These are phyloP conservation scores for Scrobipalpa costella DNA, from an alignment of 2,888 invertebrate genomes.

Conservation along the genomic window DNA sequence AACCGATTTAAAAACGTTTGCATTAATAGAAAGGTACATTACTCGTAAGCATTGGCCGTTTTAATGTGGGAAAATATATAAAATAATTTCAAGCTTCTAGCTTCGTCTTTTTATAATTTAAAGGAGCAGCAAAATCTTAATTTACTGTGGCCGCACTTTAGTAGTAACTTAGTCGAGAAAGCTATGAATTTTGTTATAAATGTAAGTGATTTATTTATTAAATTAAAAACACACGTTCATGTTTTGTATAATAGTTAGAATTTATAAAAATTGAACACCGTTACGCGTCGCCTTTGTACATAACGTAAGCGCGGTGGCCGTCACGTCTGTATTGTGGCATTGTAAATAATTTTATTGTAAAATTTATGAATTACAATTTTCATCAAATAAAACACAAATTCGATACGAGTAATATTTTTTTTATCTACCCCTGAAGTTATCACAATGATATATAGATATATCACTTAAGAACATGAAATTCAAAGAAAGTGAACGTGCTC, in stretches of 20 bases:
- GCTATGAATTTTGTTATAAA: not conserved
- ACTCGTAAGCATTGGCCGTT: too few species aligned
- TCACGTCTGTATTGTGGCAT: conserved; percentile 63
- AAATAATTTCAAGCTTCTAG: not conserved
- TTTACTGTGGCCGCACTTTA: not conserved
- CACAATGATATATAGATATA: too few species aligned
- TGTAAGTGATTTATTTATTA: conserved; percentile 26
- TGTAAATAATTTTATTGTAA: conserved; percentile 80
- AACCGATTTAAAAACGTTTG: too few species aligned
- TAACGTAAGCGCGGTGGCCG: conserved; percentile 58
- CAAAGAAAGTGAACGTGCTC: too few species aligned
- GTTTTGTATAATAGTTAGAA: conserved; percentile 34
- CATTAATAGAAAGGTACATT: too few species aligned
- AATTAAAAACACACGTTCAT: conserved; percentile 33
- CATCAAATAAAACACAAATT: conserved; percentile 76
- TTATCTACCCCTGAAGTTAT: not conserved
- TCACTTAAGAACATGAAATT: too few species aligned
- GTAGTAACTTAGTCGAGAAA: not conserved
- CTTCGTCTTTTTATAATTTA: not conserved
- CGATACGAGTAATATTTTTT: conserved; percentile 38
- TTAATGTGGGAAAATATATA: too few species aligned
- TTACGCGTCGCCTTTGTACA: conserved; percentile 65
- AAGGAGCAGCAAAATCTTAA: not conserved
- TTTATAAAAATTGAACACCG: conserved; percentile 38
- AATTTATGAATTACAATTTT: conserved; percentile 79